Base-by-base conservation (phyloP, 2,113 vertebrate genomes). In the Haemorhous mexicanus region DNA sequence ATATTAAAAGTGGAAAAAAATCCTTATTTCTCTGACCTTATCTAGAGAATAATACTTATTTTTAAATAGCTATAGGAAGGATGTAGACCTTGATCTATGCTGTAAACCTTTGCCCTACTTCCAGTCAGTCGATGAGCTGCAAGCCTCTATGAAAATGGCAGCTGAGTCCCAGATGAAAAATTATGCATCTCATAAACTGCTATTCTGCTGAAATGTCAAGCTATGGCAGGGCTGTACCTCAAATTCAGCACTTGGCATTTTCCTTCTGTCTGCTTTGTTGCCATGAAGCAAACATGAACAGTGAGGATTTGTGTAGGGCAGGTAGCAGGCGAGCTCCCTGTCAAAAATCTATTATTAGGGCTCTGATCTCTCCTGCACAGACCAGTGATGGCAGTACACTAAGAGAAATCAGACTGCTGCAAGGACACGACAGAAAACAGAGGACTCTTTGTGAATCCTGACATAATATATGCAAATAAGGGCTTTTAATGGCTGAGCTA, bases 281-380 rank as follows among this genome's bases (percentile, higher is more conserved):
- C 98, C 97, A 96, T 97, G 97, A 98, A 97, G 98, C 98, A 98
- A 98, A 98, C 98, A 98, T 88, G 97, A 98, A 97, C 98, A 97
- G 96, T 97, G 96, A 97, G 97, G 97, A 98, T 98, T 97, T 97
- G 98, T 98, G 98, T 98, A 97, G 98, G 97, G 98, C 97, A 98
- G 98, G 98, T 98, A 97, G 96, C 97, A 97, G 96, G 95, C 95
- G 76, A 96, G 95, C 97, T 97, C 94, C 92, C 97, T 98, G 98
- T 98, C 98, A 98, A 97, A 98, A 98, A 98, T 98, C 97, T 98
- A 98, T 98, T 98, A 98, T 98, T 98, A 97, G 97, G 97, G 97
- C 97, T 98, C 97, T 98, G 98, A 98, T 98, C 98, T 98, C 94
- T 91, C 88, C 93, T 91, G 97, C 97, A 97, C 95, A 97, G 96